These are phyloP conservation scores for Sericinus montela DNA, from an alignment of 2,888 invertebrate species.

Conservation along the genomic window DNA sequence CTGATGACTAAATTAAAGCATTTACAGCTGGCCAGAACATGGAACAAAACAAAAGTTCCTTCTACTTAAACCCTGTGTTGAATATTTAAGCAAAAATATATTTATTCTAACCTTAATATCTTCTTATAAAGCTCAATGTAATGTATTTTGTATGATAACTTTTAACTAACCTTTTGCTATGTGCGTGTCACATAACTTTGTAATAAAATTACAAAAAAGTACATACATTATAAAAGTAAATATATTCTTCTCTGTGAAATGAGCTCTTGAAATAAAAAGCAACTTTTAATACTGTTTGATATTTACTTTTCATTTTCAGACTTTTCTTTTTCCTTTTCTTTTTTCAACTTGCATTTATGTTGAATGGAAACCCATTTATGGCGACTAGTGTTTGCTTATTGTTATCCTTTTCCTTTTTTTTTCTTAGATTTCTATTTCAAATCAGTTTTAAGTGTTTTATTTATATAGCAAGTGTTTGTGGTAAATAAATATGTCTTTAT, in stretches of 20 bases:
- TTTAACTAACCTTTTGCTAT: not conserved
- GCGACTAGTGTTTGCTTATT: too few relatives aligned
- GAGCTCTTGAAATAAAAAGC: too few relatives aligned
- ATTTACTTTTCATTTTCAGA: too few relatives aligned
- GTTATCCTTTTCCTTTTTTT: too few relatives aligned
- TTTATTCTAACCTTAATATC: not conserved
- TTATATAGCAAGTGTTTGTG: too few relatives aligned
- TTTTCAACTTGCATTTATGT: too few relatives aligned
- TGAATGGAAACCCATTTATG: too few relatives aligned
- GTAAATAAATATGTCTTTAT: too few relatives aligned
- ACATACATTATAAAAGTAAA: not conserved
- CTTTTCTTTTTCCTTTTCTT: too few relatives aligned
- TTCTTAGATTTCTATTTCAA: too few relatives aligned
- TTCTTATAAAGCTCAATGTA: conserved; percentile 7
- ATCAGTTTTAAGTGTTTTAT: too few relatives aligned
- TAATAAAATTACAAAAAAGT: not conserved
- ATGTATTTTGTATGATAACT: not conserved
- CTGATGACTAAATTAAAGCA: not conserved
- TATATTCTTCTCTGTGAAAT: not conserved
- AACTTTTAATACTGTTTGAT: too few relatives aligned
- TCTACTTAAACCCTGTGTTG: not conserved
- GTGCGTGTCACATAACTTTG: not conserved
- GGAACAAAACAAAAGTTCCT: not conserved
- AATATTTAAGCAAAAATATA: conserved; percentile 9
- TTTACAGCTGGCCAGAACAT: not conserved